A percentile compares a stretch with the other conserved stretches of the same genome.
phyloP scores from a whole-genome alignment of 2,113 vertebrate species.

The Lethenteron reissneri region DNA sequence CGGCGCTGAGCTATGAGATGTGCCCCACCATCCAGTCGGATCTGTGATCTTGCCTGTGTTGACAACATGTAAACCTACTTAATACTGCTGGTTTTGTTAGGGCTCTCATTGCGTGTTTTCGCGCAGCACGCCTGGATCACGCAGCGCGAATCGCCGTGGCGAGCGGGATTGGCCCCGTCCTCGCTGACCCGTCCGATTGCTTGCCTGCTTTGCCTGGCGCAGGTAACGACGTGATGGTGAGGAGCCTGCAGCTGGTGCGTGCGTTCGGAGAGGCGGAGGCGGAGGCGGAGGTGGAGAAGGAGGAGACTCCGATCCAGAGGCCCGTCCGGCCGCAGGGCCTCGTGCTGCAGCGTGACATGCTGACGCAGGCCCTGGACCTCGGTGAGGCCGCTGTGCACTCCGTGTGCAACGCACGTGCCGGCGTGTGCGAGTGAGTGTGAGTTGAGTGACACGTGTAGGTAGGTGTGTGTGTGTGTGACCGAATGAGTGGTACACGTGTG shows the following conservation, averaged over 20 bases:
- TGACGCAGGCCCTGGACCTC: slow-evolving; percentile 64
- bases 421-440: neutral
- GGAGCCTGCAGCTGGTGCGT: slow-evolving; percentile 52
- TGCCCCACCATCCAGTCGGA: no score
- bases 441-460: neutral
- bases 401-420: neutral
- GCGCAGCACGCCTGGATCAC: no score
- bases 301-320: slow-evolving; percentile 34
- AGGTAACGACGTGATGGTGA: slow-evolving; percentile 55
- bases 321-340: slow-evolving; percentile 27
- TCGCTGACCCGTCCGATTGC: no score
- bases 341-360: slow-evolving; percentile 49
- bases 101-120: no score
- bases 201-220: neutral
- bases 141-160: no score
- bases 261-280: slow-evolving; percentile 48
- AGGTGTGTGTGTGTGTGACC: neutral
- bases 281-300: slow-evolving; percentile 31
- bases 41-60: no score
- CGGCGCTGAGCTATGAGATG: no score
- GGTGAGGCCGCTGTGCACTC: slow-evolving; percentile 26
- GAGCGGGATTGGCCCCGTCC: no score
- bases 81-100: no score
- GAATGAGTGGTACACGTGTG: neutral
- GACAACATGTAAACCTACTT: no score